Conservation (phyloP, 2,888 invertebrate genomes). For the Tetanocera ferruginea region DNA sequence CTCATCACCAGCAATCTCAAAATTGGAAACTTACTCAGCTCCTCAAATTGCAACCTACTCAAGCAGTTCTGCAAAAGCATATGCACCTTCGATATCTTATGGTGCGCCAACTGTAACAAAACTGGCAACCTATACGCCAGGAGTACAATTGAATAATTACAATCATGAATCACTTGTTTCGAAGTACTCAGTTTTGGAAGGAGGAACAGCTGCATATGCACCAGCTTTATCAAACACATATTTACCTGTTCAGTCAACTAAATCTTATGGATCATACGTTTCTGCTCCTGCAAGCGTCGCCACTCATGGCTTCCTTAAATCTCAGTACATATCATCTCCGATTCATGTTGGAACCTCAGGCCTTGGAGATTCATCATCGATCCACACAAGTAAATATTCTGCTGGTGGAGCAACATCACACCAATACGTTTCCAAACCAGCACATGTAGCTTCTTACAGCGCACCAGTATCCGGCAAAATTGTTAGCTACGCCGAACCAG, state of each 20-base stretch:
- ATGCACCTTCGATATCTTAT: constrained; percentile 56
- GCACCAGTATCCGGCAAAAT: constrained; percentile 45
- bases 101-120: constrained; percentile 53
- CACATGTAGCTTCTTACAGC: constrained; percentile 34
- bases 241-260: constrained; percentile 49
- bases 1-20: constrained; percentile 40
- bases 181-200: constrained; percentile 45
- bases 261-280: constrained; percentile 44
- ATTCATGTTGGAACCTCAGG: constrained; percentile 23
- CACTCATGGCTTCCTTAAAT: constrained; percentile 1
- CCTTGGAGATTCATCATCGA: constrained; percentile 40
- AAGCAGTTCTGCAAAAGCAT: constrained; percentile 48
- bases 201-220: constrained; percentile 55
- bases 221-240: constrained; percentile 57
- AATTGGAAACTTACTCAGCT: constrained; percentile 53
- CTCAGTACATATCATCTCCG: constrained; percentile 42
- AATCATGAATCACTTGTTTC: constrained; percentile 52
- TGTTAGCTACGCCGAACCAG: constrained; percentile 34
- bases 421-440: constrained; percentile 53
- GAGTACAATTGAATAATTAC: constrained; percentile 47
- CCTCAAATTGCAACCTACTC: constrained; percentile 54
- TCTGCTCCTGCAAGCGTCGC: constrained; percentile 56
- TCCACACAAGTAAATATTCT: constrained; percentile 37
- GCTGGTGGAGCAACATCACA: constrained; percentile 45
- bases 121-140: constrained; percentile 49